Evolutionary conservation across 2,113 vertebrate species (phyloP).

Genomic region (Phycodurus eques): DNA sequence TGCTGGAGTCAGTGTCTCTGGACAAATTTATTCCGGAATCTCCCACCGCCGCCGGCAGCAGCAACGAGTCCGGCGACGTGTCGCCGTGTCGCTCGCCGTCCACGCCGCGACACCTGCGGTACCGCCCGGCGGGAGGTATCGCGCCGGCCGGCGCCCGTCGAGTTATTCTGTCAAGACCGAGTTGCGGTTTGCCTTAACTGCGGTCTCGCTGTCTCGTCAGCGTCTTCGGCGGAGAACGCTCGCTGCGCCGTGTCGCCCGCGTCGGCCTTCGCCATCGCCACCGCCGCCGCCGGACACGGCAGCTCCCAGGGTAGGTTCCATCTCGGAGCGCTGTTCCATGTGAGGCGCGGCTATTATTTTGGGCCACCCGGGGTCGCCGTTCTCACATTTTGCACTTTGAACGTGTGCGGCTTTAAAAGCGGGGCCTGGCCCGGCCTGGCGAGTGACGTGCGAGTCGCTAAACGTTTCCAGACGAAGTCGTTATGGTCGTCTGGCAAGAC

Average conservation of each 20-base stretch:
- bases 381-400: background rate
- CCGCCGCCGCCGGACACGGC: slow-evolving; percentile 88
- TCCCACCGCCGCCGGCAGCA: slow-evolving; percentile 19
- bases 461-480: no score
- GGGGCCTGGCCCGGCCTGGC: no score
- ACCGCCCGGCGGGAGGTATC: slow-evolving; percentile 83
- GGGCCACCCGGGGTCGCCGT: no score
- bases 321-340: no score
- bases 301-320: slow-evolving; percentile 81
- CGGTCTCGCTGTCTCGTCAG: slow-evolving; percentile 56
- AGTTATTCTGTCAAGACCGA: background rate
- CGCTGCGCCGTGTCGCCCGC: slow-evolving; percentile 87
- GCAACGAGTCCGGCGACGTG: slow-evolving; percentile 76
- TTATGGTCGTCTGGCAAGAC: no score
- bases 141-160: background rate
- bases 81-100: slow-evolving; percentile 87
- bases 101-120: slow-evolving; percentile 85
- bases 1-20: slow-evolving; percentile 81
- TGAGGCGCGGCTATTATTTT: no score
- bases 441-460: no score
- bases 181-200: background rate
- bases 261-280: slow-evolving; percentile 94
- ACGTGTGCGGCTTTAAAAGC: background rate
- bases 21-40: slow-evolving; percentile 85
- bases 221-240: slow-evolving; percentile 78